A percentile compares a stretch with the other conserved stretches of the same genome.
phyloP scores from a whole-genome alignment of 2,797 vertebrate genomes.

The Prionace glauca region DNA sequence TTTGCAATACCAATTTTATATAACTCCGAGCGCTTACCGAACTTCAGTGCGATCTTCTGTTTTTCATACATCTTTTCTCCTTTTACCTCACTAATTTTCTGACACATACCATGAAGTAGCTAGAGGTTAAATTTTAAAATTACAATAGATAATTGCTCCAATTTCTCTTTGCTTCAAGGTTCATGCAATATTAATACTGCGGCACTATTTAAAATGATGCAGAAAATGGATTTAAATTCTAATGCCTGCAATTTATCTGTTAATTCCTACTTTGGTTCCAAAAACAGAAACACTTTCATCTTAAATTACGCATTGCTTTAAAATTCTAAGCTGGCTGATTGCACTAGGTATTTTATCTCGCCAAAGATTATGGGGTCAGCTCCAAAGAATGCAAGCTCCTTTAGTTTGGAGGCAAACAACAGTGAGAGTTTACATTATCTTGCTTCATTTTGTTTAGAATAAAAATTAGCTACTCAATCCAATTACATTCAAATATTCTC shows the following conservation, averaged over 20 bases:
- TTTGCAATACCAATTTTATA: not conserved
- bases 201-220: constrained; percentile 28
- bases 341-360: not conserved
- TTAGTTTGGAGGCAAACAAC: constrained; percentile 5
- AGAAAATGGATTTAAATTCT: constrained; percentile 13
- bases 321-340: constrained; percentile 19
- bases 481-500: constrained; percentile 23
- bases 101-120: not conserved
- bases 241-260: constrained; percentile 27
- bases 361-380: constrained; percentile 28
- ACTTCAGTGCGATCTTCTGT: not conserved
- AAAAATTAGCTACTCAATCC: constrained; percentile 27
- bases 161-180: not conserved
- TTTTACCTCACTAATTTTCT: not conserved
- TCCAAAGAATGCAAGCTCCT: not conserved
- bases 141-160: not conserved
- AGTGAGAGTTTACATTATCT: constrained; percentile 19
- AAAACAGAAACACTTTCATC: constrained; percentile 31
- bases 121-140: not conserved
- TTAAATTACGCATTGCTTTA: constrained; percentile 18
- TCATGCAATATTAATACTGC: not conserved
- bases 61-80: not conserved
- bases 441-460: constrained; percentile 19
- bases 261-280: constrained; percentile 25
- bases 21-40: not conserved